Conservation (phyloP, 2,797 vertebrate species). For the Gymnothorax reevesii region DNA sequence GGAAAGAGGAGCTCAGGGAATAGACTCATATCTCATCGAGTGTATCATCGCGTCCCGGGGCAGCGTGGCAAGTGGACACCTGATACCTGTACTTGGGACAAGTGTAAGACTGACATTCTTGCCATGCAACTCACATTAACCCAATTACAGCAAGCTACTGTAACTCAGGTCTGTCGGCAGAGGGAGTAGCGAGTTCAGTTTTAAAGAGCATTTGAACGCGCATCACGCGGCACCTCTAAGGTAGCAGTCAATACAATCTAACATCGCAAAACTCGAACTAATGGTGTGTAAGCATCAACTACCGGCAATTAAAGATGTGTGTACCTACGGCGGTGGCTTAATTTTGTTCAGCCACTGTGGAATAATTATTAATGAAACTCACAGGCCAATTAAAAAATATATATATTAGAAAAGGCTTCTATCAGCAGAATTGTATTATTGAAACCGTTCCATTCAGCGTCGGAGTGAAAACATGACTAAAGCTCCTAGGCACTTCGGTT, state of each 20-base stretch:
- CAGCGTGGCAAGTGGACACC: constrained; percentile 4
- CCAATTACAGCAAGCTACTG: not conserved
- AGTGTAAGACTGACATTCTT: not conserved
- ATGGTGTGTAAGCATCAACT: not conserved
- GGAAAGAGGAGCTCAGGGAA: constrained; percentile 14
- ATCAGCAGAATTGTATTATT: not conserved
- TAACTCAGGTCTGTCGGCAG: constrained; percentile 39
- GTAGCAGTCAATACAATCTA: not conserved
- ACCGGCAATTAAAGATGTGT: not conserved
- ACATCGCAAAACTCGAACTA: not conserved
- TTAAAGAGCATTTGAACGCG: constrained; percentile 12
- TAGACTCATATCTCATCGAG: not conserved
- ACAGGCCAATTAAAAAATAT: not conserved
- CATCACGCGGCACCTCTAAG: not conserved
- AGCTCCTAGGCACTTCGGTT: not conserved
- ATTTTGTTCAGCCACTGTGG: not conserved
- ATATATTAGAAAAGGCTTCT: not conserved
- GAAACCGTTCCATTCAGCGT: not conserved
- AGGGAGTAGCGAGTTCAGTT: constrained; percentile 46
- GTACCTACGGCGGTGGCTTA: not conserved
- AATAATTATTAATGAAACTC: not conserved
- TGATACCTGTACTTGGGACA: constrained; percentile 21
- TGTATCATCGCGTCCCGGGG: not conserved
- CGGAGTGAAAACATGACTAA: not conserved
- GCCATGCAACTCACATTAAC: constrained; percentile 9